Evolutionary conservation across 2,888 invertebrate genomes (phyloP), one percentile per base, ranked within the genome.

Genomic region (Chrysina gloriosa): DNA sequence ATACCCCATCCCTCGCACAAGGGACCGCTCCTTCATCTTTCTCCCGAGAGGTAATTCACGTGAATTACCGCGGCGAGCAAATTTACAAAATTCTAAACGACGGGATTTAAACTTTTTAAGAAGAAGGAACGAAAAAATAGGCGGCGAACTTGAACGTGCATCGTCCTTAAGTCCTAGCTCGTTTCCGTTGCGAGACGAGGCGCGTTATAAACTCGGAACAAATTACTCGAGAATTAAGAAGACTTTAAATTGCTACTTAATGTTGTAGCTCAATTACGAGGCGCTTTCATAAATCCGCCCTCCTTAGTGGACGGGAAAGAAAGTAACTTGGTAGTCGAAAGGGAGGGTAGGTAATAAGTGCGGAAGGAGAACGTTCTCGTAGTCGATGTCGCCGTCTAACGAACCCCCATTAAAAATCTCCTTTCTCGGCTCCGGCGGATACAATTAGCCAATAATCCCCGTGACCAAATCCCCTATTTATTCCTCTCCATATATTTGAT

Each of bases 361-460:
- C 14, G 29, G 63, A 9, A 11, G 9, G n/a, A n/a, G n/a, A n/a
- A n/a, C n/a, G n/a, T n/a, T n/a, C n/a, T n/a, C n/a, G n/a, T n/a
- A n/a, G n/a, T n/a, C n/a, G n/a, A n/a, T n/a, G n/a, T n/a, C n/a
- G n/a, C n/a, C n/a, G n/a, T n/a, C n/a, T n/a, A n/a, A n/a, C n/a
- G n/a, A 23, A 23, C 11, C 58, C 64, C 70, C 73, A 76, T 77
- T 77, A 77, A 78, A 79, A 79, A 79, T 25, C 48, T 3, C 27
- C 23, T 11, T 19, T 9, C 19, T 19, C 76, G 72, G 21, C 27
- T 27, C 63, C 39, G 29, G 39, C 72, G 70, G 75, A 77, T 77
- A 79, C 79, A 79, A 79, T 80, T 80, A 80, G 76, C 79, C 78
- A 79, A 78, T 80, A 80, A 80, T 80, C 80, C 80, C 76, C 69